Conservation (phyloP, 2,797 vertebrate genomes). For the Pseudocheirus occidentalis region DNA sequence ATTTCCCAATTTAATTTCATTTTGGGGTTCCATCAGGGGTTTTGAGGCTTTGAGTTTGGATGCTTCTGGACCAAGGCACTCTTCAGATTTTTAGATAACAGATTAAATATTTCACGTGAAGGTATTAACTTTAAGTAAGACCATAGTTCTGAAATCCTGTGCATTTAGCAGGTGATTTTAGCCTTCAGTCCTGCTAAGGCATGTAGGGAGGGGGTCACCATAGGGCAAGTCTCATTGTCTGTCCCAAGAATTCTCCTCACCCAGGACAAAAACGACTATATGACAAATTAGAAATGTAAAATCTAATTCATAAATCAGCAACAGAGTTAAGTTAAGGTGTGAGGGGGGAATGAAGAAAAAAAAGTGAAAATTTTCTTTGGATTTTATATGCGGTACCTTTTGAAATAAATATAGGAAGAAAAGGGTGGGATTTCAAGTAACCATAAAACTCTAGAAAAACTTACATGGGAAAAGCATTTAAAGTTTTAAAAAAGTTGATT, state of each 20-base stretch:
- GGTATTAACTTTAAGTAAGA: neutral
- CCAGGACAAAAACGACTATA: neutral
- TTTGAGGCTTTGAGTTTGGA: neutral
- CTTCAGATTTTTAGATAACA: slow-evolving; percentile 31
- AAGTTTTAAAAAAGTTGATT: slow-evolving; percentile 2
- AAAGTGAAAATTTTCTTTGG: neutral
- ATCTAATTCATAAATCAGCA: neutral
- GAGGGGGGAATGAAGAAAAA: neutral
- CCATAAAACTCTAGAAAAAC: neutral
- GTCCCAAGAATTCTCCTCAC: neutral
- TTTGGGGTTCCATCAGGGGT: neutral
- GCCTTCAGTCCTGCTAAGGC: neutral
- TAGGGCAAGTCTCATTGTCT: neutral
- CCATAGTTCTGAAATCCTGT: neutral
- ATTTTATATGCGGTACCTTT: neutral
- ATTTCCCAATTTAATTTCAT: neutral
- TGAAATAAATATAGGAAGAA: slow-evolving; percentile 11
- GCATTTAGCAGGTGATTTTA: neutral
- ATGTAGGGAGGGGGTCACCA: too few relatives aligned
- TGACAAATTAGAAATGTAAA: slow-evolving; percentile 16
- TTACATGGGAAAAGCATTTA: slow-evolving; percentile 20
- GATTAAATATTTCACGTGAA: neutral
- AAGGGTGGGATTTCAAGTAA: neutral
- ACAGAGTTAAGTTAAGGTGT: neutral
- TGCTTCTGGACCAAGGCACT: neutral